Conservation (phyloP, 2,113 vertebrate species). For the Saguinus imperator region DNA sequence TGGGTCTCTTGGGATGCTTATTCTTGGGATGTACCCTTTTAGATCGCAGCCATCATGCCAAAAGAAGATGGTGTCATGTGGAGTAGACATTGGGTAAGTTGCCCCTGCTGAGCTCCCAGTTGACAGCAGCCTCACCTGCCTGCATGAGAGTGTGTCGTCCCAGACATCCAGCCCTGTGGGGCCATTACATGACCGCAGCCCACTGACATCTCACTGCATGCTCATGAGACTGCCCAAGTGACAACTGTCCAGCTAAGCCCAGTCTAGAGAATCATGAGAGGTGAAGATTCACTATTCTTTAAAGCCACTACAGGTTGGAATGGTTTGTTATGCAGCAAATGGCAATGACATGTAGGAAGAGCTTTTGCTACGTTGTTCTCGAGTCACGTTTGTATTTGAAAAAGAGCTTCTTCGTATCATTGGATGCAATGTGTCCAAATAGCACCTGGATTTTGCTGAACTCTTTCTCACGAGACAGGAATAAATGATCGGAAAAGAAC, state of each 20-base stretch:
- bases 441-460: neutral
- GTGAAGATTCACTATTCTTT: neutral
- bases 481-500: neutral
- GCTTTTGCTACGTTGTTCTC: neutral
- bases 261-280: neutral
- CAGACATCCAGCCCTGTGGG: rapidly evolving
- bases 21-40: neutral
- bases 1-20: no score
- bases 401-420: neutral
- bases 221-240: neutral
- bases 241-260: neutral
- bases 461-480: neutral
- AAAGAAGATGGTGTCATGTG: rapidly evolving
- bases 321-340: neutral
- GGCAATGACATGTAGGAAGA: rapidly evolving
- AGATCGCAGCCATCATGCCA: neutral
- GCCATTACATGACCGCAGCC: rapidly evolving
- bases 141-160: rapidly evolving
- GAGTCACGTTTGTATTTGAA: neutral
- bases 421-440: neutral
- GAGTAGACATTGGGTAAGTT: rapidly evolving
- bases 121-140: rapidly evolving
- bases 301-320: neutral
- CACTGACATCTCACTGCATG: no score
- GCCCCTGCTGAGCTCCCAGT: neutral